Evolutionary conservation across 2,113 vertebrate genomes (phyloP).

Genomic region (Theristicus caerulescens): DNA sequence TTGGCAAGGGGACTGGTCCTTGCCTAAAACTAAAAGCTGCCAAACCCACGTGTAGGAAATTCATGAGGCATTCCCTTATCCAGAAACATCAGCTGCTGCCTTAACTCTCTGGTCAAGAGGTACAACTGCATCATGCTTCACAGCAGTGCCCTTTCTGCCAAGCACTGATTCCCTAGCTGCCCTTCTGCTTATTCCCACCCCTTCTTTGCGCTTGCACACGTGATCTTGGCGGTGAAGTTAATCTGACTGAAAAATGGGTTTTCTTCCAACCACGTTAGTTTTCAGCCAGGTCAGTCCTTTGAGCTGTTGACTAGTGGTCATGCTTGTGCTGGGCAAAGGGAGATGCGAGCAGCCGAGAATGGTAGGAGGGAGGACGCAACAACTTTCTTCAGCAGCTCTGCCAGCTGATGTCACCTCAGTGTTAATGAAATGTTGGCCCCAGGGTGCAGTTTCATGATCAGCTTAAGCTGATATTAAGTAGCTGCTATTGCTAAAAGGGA

Average conservation of each 20-base stretch:
- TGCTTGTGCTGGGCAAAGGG: not conserved
- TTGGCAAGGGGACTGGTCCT: not conserved
- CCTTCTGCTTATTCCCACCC: not conserved
- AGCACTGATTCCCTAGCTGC: not conserved
- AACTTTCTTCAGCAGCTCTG: not conserved
- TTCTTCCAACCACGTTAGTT: not conserved
- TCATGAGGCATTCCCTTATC: not conserved
- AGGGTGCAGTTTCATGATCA: not conserved
- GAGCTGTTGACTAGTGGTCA: not conserved
- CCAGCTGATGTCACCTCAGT: not conserved
- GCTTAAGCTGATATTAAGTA: not conserved
- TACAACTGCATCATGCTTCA: rapidly evolving
- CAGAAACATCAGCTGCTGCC: not conserved
- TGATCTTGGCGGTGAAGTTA: not conserved
- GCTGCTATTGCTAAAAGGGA: not conserved
- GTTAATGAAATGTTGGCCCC: not conserved
- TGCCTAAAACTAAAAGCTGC: not conserved
- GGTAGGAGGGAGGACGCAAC: not conserved
- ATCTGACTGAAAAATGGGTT: not conserved
- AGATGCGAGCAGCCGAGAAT: not conserved
- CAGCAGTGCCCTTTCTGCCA: not conserved
- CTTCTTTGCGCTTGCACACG: rapidly evolving
- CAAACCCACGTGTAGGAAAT: not conserved
- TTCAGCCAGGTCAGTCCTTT: not conserved
- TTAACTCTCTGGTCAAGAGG: not conserved